Percentiles rank a stretch among this genome's conserved stretches.
These are phyloP conservation scores for Ondatra zibethicus DNA, from an alignment of 2,113 vertebrate species.

Conservation along the genomic window DNA sequence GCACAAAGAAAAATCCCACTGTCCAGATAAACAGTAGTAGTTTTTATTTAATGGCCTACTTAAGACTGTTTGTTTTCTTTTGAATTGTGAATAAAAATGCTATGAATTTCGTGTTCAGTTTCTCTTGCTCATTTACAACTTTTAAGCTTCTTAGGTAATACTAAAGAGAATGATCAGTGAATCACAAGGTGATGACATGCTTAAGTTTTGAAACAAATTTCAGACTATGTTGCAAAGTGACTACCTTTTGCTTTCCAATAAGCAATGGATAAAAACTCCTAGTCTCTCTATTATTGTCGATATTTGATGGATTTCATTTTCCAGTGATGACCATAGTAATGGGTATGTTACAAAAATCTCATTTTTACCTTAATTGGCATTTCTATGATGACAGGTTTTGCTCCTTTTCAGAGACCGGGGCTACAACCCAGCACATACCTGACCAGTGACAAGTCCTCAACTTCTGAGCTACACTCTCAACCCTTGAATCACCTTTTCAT, in stretches of 20 bases:
- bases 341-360: background rate
- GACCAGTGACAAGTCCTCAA: background rate
- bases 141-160: background rate
- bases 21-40: background rate
- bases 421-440: background rate
- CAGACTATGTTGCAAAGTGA: background rate
- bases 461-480: background rate
- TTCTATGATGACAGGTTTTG: background rate
- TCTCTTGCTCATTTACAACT: background rate
- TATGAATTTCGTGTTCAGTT: background rate
- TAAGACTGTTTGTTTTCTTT: background rate
- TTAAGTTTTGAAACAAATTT: background rate
- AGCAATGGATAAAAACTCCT: background rate
- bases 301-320: background rate
- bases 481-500: background rate
- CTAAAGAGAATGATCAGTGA: background rate
- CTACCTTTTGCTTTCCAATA: background rate
- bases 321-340: background rate
- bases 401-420: fast-evolving
- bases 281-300: background rate
- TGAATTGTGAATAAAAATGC: background rate
- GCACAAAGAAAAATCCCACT: background rate
- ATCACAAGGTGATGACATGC: background rate
- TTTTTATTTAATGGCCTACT: background rate
- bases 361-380: background rate